Percentiles rank a stretch among this genome's conserved stretches.
Conservation (phyloP, 92 coral and sea anemone species). For the Siderastrea radians region DNA sequence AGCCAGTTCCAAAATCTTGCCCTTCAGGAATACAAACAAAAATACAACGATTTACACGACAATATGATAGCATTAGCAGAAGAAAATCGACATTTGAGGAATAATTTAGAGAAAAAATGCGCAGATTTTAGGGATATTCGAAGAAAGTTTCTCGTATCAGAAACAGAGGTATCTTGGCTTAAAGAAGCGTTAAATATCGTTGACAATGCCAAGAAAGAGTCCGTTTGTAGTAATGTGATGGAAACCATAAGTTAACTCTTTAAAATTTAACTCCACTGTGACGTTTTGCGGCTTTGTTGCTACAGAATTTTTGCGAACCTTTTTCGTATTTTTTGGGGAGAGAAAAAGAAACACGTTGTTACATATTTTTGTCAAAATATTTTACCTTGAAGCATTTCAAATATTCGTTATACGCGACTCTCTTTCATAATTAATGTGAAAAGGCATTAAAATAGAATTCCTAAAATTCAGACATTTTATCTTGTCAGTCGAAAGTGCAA, state of each 20-base stretch:
- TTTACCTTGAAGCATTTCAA: neutral
- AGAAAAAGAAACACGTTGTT: neutral
- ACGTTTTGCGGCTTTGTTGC: neutral
- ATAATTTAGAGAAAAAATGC: constrained; percentile 69
- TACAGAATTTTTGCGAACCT: neutral
- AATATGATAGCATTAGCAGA: constrained; percentile 67
- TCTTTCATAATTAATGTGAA: constrained; percentile 42
- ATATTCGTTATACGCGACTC: neutral
- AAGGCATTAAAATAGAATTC: neutral
- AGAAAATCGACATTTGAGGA: constrained; percentile 77
- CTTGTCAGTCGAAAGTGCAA: too few relatives aligned
- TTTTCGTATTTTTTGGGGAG: neutral
- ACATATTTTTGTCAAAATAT: neutral
- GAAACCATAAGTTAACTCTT: constrained; percentile 2
- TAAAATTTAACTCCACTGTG: neutral
- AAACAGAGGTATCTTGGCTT: constrained; percentile 90
- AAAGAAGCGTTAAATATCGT: constrained; percentile 88
- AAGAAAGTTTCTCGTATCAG: constrained; percentile 67
- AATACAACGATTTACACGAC: constrained; percentile 75
- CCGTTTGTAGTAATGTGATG: constrained; percentile 28
- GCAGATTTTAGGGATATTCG: constrained; percentile 62
- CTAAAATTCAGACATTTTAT: constrained; percentile 16
- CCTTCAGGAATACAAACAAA: constrained; percentile 76
- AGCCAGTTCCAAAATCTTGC: constrained; percentile 68
- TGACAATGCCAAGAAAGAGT: constrained; percentile 38